A percentile compares a stretch with the other conserved stretches of the same genome.
phyloP scores from a whole-genome alignment of 2,797 vertebrate species.

The Phrynocephalus forsythii region DNA sequence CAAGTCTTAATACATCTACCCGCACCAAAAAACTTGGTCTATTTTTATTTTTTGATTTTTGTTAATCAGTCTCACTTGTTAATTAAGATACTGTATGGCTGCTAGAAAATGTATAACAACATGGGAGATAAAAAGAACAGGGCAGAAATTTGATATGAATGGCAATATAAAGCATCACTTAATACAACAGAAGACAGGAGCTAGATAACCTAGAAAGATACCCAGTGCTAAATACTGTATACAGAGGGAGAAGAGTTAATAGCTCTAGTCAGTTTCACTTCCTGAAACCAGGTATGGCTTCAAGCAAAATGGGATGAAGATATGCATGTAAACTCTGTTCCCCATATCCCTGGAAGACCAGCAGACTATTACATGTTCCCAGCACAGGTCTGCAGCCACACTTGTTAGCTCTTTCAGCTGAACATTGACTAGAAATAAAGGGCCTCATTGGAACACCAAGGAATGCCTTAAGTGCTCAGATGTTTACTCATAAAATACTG shows the following conservation, averaged over 20 bases:
- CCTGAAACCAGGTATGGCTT: no score
- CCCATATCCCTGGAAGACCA: no score
- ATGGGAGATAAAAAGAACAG: background rate
- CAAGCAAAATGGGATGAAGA: no score
- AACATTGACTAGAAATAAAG: no score
- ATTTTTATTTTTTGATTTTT: background rate
- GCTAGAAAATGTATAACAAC: background rate
- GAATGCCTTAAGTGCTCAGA: no score
- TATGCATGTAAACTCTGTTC: no score
- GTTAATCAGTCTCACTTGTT: background rate
- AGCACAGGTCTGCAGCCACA: no score
- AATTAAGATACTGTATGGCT: background rate
- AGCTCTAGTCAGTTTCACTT: no score
- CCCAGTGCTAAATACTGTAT: background rate
- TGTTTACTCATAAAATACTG: no score
- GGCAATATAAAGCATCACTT: background rate
- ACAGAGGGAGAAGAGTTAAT: background rate
- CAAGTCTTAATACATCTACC: background rate
- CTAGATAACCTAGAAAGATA: background rate
- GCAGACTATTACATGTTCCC: no score
- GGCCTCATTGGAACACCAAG: no score
- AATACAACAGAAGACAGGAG: background rate
- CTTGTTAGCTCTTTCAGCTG: no score
- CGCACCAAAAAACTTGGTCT: background rate
- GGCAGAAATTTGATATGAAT: background rate